Base-by-base conservation (phyloP, 1,140 invertebrate species). In the Scaptodrosophila lebanonensis region DNA sequence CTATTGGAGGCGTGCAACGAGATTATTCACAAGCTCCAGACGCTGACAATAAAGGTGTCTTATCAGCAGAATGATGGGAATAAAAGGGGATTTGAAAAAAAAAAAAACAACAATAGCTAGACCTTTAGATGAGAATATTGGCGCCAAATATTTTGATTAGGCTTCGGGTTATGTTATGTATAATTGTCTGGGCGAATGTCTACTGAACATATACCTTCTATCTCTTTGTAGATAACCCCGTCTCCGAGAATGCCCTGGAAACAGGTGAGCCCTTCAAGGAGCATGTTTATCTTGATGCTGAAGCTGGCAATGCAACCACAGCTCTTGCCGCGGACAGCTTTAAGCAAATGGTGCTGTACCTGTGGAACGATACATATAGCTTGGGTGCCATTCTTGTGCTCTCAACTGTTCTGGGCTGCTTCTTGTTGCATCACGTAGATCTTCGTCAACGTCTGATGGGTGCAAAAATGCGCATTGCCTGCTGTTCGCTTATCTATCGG, bases 401-500 rank as follows among this genome's bases (percentile, higher is more conserved):
- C 9, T 43, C 86, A 0, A 84, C 84, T 0, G 27, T 87, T 1
- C 9, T 86, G 4, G 52, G 73, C 9, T 86, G 86, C 32, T 86
- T 88, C 42, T 36, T 88, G 3, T 36, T 82, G 11, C 87, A 87
- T 63, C 87, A 88, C 40, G 76, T 85, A 1, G 86, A 87, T 52
- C 58, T 87, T 4, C 62, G 87, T 0, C 84, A 85, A 50, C 53
- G 71, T 7, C 30, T 87, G 18, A 68, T 88, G 51, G 87, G 86
- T 11, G 86, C 84, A 11, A 54, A 88, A 68, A 89, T 91, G 68
- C 87, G 90, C 15, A 89, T 91, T 4, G 89, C 90, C 9, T 89
- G 89, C 17, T 90, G 90, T 53, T 90, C 90, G 0, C 73, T 90
- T 16, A 89, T 91, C 33, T 91, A 91, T 53, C 88, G 90, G 72